phyloP scores from a whole-genome alignment of 2,113 vertebrate genomes.

The Lamprotornis superbus region DNA sequence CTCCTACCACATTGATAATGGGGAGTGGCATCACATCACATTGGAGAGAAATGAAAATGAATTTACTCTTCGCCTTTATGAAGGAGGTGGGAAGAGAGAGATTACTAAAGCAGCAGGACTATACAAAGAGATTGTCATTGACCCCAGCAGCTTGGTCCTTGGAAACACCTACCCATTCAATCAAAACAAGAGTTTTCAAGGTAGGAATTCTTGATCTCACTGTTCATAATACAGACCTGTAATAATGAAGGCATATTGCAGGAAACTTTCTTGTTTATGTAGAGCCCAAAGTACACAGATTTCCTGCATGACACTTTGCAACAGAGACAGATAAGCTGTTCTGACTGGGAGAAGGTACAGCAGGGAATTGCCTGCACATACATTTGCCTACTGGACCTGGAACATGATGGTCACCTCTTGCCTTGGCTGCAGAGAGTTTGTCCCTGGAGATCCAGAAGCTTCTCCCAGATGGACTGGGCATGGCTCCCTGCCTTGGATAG shows the following conservation, averaged over 20 bases:
- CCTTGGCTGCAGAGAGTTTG: neutral
- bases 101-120: slow-evolving; percentile 70
- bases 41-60: slow-evolving; percentile 87
- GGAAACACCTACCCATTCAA: slow-evolving; percentile 78
- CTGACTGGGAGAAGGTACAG: neutral
- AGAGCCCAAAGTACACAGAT: neutral
- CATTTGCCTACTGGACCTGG: neutral
- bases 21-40: slow-evolving; percentile 85
- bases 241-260: neutral
- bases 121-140: slow-evolving; percentile 84
- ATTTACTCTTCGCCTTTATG: slow-evolving; percentile 81
- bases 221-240: neutral
- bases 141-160: slow-evolving; percentile 80
- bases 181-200: slow-evolving; percentile 84
- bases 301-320: neutral
- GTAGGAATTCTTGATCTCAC: slow-evolving; percentile 39
- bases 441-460: neutral
- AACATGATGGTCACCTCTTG: neutral
- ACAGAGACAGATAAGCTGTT: neutral
- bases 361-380: neutral
- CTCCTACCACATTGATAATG: slow-evolving; percentile 83
- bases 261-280: neutral
- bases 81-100: slow-evolving; percentile 83
- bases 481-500: neutral
- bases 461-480: neutral